Base-by-base conservation (phyloP, 2,113 vertebrate genomes). In the Colaptes auratus region DNA sequence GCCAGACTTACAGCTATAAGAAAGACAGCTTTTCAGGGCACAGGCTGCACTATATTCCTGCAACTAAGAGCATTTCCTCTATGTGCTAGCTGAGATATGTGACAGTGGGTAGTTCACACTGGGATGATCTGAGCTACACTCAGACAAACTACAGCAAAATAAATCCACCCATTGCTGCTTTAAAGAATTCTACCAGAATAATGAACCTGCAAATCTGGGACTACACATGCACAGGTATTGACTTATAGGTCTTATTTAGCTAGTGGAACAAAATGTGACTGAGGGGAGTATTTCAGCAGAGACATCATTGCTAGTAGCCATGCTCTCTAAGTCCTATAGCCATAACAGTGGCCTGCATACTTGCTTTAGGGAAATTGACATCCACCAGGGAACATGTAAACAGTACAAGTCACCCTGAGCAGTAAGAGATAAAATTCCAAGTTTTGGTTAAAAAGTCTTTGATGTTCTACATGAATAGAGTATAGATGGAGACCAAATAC, bases 351-450 rank as follows among this genome's bases (percentile, higher is more conserved):
- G 31, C 39, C 69, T n/a, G 23, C 53, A 67, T 35, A 48, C n/a
- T 77, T 82, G 66, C 39, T 91, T 86, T 71, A 86, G 63, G 82
- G 86, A 88, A 83, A 77, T 89, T 92, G 83, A 61, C 52, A 64
- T 89, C 86, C 56, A 91, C 56, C 48, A 65, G 59, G 69, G 65
- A 83, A 74, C 27, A 86, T 9, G 55, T 44, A 80, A 93, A 80
- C 25, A 72, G 77, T 24, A 69, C 23, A 88, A 93, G 77, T 33
- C 75, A 82, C 50, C 5, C 61, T 92, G 39, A 73, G 77, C 46
- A 53, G 55, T 35, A 72, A 85, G 76, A 94, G 79, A 87, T 81
- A 91, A 95, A 94, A 86, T 84, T 74, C 88, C 55, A 87, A 70
- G 58, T 48, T 84, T 70, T 73, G 58, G 63, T 93, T 95, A 76